Conservation (phyloP, 2,113 vertebrate species). For the Nematolebias whitei region DNA sequence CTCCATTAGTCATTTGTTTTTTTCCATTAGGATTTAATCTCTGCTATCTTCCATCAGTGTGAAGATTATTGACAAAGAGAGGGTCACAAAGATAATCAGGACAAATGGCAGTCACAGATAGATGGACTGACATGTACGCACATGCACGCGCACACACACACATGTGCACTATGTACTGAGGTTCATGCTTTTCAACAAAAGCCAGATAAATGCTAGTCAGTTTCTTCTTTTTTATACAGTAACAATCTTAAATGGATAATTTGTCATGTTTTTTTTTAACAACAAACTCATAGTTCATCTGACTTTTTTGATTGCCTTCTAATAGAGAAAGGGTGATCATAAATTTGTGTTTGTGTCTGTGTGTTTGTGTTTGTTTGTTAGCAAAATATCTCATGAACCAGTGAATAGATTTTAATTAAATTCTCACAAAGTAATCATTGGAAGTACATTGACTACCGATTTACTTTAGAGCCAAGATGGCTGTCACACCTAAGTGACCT, state of each 20-base stretch:
- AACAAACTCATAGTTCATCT: neutral
- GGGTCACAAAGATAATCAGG: constrained; percentile 40
- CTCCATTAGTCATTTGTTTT: constrained; percentile 40
- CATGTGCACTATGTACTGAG: neutral
- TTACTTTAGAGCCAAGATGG: too few relatives aligned
- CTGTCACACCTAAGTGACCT: too few relatives aligned
- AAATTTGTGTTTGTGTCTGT: too few relatives aligned
- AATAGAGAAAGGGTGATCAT: too few relatives aligned
- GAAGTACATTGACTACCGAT: too few relatives aligned
- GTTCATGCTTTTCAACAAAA: neutral
- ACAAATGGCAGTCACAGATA: constrained; percentile 48
- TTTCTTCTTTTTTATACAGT: neutral
- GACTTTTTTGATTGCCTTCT: too few relatives aligned
- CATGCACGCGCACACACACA: neutral
- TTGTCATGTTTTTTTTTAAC: neutral
- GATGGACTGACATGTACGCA: neutral
- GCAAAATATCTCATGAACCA: too few relatives aligned
- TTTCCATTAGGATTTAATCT: constrained; percentile 58
- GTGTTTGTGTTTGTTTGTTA: too few relatives aligned
- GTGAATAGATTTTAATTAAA: too few relatives aligned
- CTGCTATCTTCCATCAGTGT: constrained; percentile 58
- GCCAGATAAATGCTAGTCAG: neutral
- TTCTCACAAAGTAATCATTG: too few relatives aligned
- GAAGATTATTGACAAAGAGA: constrained; percentile 55
- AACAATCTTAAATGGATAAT: neutral